Base-by-base conservation (phyloP, 2,113 vertebrate species). In the Edolisoma coerulescens region DNA sequence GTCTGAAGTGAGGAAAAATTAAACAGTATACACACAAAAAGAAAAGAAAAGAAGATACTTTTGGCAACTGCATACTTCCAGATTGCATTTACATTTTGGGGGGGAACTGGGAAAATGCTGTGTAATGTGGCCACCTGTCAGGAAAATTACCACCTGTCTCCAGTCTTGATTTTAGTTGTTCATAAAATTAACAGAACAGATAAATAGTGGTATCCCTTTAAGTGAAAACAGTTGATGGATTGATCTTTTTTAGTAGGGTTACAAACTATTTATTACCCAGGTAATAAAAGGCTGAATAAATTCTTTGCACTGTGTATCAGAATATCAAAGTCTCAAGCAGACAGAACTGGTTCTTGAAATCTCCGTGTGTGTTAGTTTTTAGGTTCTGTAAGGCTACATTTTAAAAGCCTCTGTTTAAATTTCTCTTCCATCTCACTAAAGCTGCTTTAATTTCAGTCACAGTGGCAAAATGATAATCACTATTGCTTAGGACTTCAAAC, bases 101-200 rank as follows among this genome's bases (percentile, higher is more conserved):
- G 41, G 10, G 11, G 9, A 39, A 56, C 67, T 82, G 32, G 53
- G 81, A 87, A 84, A 82, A 61, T 50, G 50, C 74, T 87, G 37
- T 54, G 70, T 76, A 53, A 60, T 45, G 45, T 57, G n/a, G 65
- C 69, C 89, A 94, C 80, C 80, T 87, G 91, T 92, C 74, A 94
- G 69, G 77, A 94, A 93, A 93, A 95, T 79, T 61, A 65, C 82
- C 63, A 85, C 80, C 49, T 94, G 65, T 69, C 81, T 71, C 42
- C 53, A 50, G 12, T 54, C 69, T 84, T 69, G 32, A 63, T 89
- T 53, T 83, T 60, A 45, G 45, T 26, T 3, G 23, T 91, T 87
- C n/a, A 33, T 80, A 85, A 57, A 32, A 64, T 49, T 76, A 82
- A 32, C 17, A 80, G 41, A 47, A 64, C 14, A 70, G 39, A 82